Base-by-base conservation (phyloP, 2,888 invertebrate genomes). In the Drosophila nigritarsus region DNA sequence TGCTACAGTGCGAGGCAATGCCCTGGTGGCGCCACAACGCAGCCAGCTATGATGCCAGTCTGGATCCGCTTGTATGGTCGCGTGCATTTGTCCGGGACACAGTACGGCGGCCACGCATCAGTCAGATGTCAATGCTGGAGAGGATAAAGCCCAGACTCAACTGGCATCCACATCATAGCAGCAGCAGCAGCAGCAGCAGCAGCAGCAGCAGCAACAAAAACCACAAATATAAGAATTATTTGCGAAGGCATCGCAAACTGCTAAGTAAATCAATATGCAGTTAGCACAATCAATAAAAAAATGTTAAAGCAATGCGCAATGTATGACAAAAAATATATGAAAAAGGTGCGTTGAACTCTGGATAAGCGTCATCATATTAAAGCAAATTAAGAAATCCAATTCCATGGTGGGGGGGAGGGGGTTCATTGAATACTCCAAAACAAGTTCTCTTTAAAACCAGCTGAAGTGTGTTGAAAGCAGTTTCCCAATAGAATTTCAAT, bases 41-140 rank as follows among this genome's bases (percentile, higher is more conserved):
- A 18, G 82, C 71, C 18, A 82, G 75, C 65, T 90, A 92, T 30
- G 92, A 91, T 76, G 89, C 91, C 69, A 92, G 90, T 34, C 75
- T 92, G 74, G 92, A 92, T 84, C 92, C 92, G 0, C 58, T 92
- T 11, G 90, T 78, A 59, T 92, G 92, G 92, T 88, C 92, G 13
- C 87, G 80, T 4, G 83, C 89, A 4, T 90, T 91, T 62, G 92
- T 91, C 6, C 82, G 83, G 72, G 90, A 92, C 48, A 75, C 77
- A 30, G 77, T 92, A 36, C 80, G 92, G 0, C 83, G 65, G 15
- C 82, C 92, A 2, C 87, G 92, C 60, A 65, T 70, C 4, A 63
- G 55, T 2, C 60, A 53, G 29, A 40, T 20, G 6, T 1, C 42
- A 9, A 20, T 42, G 15, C 27, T 38, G 20, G 6, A 13, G 50